Conservation (phyloP, 2,888 invertebrate species). For the Chrysopilus asiliformis region DNA sequence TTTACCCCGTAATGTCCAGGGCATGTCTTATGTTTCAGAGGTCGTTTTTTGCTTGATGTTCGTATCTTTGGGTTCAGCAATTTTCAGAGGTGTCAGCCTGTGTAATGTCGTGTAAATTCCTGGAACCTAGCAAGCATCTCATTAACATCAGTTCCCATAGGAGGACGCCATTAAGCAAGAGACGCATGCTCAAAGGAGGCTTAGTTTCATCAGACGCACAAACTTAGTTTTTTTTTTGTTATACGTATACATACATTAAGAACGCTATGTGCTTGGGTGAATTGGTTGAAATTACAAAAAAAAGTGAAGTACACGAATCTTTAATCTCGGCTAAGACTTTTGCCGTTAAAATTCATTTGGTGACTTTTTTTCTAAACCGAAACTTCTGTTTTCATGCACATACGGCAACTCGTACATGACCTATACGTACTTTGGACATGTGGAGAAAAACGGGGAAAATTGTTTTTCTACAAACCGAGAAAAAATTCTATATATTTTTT, state of each 20-base stretch:
- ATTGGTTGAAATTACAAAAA: conserved; percentile 5
- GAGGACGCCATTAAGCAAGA: conserved; percentile 7
- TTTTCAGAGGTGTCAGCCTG: conserved; percentile 13
- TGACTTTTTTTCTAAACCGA: not conserved
- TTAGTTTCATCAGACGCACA: too few relatives aligned
- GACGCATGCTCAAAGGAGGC: conserved; percentile 2
- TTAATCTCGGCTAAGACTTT: conserved; percentile 13
- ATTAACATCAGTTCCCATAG: conserved; percentile 12
- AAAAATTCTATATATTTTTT: too few relatives aligned
- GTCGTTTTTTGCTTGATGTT: not conserved
- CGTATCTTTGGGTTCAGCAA: conserved; percentile 6
- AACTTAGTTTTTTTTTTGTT: too few relatives aligned
- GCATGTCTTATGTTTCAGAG: not conserved
- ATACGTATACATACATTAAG: too few relatives aligned
- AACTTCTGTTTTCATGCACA: too few relatives aligned
- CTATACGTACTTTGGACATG: too few relatives aligned
- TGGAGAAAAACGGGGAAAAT: too few relatives aligned
- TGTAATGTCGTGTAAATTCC: conserved; percentile 13
- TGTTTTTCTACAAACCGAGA: too few relatives aligned
- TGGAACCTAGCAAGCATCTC: conserved; percentile 14
- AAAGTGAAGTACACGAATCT: conserved; percentile 13
- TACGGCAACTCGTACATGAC: too few relatives aligned
- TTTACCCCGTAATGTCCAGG: not conserved
- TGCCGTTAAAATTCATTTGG: conserved; percentile 8
- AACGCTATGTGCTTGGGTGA: too few relatives aligned